Conservation (phyloP, 2,888 invertebrate genomes). For the Dicranocentrus wangi region DNA sequence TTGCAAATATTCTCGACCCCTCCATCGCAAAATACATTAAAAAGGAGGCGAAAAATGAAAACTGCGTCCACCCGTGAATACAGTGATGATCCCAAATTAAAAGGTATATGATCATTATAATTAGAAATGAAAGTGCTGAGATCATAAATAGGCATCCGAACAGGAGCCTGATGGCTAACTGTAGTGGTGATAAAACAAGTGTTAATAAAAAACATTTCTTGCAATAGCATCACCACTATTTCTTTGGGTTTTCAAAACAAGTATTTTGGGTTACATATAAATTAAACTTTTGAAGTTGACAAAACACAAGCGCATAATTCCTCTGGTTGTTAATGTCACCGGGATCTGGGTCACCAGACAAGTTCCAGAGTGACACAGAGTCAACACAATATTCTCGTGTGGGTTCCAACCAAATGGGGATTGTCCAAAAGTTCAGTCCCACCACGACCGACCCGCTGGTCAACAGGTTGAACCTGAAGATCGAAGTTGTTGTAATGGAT, state of each 20-base stretch:
- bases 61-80: constrained; percentile 41
- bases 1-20: constrained; percentile 38
- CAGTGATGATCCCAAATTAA: constrained; percentile 22
- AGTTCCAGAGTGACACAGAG: too few relatives aligned
- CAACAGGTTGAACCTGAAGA: constrained; percentile 34
- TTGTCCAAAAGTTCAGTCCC: constrained; percentile 47
- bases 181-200: too few relatives aligned
- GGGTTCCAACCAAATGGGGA: constrained; percentile 29
- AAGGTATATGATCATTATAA: constrained; percentile 27
- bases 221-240: too few relatives aligned
- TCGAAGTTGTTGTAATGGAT: background rate
- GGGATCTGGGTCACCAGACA: background rate
- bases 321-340: background rate
- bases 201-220: too few relatives aligned
- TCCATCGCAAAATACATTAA: constrained; percentile 9
- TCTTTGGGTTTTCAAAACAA: too few relatives aligned
- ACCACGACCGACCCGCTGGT: background rate
- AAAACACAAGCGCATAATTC: constrained; percentile 19
- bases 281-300: constrained; percentile 23
- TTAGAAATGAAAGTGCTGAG: constrained; percentile 2
- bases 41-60: constrained; percentile 18
- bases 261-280: too few relatives aligned
- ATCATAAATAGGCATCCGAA: constrained; percentile 17
- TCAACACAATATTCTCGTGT: constrained; percentile 25
- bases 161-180: background rate